Evolutionary conservation across 1,140 invertebrate genomes (phyloP).

Genomic region (Pectinophora gossypiella): DNA sequence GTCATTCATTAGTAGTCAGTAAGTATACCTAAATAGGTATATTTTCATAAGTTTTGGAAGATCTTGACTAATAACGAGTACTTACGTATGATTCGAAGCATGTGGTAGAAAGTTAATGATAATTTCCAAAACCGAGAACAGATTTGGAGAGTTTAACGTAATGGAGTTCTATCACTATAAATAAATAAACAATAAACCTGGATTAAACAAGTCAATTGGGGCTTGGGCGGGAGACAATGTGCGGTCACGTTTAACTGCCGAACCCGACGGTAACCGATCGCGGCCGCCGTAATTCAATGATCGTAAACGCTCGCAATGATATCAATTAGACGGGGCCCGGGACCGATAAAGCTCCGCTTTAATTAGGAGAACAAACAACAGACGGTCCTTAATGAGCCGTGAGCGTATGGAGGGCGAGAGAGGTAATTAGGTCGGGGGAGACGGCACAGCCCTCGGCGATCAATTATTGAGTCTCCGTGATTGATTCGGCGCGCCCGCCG

Average conservation of each 20-base stretch:
- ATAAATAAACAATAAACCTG: conserved; percentile 69
- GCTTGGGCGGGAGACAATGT: conserved; percentile 47
- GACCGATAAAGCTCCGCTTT: conserved; percentile 67
- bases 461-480: conserved; percentile 59
- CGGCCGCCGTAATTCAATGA: conserved; percentile 59
- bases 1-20: too few relatives aligned
- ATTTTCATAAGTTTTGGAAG: too few relatives aligned
- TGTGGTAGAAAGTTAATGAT: too few relatives aligned
- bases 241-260: conserved; percentile 63
- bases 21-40: too few relatives aligned
- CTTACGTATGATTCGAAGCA: too few relatives aligned
- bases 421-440: conserved; percentile 57
- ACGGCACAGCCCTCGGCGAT: conserved; percentile 31
- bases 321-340: conserved; percentile 64
- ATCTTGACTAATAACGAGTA: too few relatives aligned
- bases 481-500: conserved; percentile 41
- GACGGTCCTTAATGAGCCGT: conserved; percentile 66
- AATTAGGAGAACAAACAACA: conserved; percentile 73
- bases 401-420: conserved; percentile 49
- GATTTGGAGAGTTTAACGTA: too few relatives aligned
- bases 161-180: conserved; percentile 27
- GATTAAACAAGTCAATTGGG: conserved; percentile 65
- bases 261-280: conserved; percentile 51
- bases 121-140: too few relatives aligned
- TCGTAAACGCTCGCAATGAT: conserved; percentile 70